A percentile compares a stretch with the other conserved stretches of the same genome.
Evolutionary conservation across 2,113 vertebrate genomes (phyloP).

Genomic region (Galeopterus variegatus): DNA sequence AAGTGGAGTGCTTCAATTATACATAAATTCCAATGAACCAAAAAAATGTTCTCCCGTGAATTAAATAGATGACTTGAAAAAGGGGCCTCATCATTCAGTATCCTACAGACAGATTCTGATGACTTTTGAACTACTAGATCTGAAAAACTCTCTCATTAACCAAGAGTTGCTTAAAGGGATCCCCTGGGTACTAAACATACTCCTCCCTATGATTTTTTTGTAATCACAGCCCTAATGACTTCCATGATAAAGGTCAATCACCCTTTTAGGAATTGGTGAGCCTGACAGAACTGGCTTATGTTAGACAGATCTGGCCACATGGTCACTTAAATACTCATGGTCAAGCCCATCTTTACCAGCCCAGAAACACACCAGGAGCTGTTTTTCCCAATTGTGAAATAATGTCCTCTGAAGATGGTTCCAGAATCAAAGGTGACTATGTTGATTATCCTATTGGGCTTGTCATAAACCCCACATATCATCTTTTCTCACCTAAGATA

Average conservation of each 20-base stretch:
- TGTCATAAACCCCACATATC: background rate
- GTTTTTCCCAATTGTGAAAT: background rate
- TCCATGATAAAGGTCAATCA: background rate
- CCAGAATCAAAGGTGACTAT: background rate
- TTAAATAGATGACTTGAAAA: conserved; percentile 24
- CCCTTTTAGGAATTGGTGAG: background rate
- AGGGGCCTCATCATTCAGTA: background rate
- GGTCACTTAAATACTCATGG: background rate
- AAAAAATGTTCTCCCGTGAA: background rate
- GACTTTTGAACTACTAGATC: background rate
- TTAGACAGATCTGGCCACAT: background rate
- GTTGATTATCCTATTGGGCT: background rate
- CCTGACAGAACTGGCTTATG: background rate
- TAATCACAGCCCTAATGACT: background rate
- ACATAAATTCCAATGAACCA: background rate
- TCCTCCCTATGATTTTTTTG: background rate
- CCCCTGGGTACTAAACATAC: background rate
- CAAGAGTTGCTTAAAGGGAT: background rate
- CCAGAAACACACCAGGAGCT: background rate
- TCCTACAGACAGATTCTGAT: background rate
- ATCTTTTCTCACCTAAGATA: background rate
- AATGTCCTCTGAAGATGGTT: background rate
- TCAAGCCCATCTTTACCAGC: background rate
- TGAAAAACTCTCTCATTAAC: background rate
- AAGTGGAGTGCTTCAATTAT: background rate